Evolutionary conservation across 2,797 vertebrate genomes (phyloP), one percentile per base, ranked within the genome.

Genomic region (Myotis findleyi): DNA sequence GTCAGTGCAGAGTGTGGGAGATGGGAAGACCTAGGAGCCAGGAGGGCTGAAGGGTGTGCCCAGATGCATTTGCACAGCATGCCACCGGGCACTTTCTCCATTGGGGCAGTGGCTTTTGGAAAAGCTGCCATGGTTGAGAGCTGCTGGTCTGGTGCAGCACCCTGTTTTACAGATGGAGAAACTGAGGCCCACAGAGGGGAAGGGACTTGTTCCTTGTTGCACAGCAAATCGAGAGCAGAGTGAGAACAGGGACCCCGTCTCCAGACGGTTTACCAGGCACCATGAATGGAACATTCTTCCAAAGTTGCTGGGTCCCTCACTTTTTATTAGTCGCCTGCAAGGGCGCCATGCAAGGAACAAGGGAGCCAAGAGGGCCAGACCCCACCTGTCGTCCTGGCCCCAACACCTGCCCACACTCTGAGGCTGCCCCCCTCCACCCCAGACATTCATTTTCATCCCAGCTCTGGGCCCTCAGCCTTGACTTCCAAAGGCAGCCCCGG

Each of bases 81-180:
- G 2, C 7, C 11, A 10, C 20, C 11, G 3, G 33, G 25, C 7
- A 8, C 1, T 44, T 13, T 27, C 66, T 27, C 7, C 2, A 11
- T 8, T 9, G 23, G 30, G 80, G 16, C 3, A 38, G 13, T 30
- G 66, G 38, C 47, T 33, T 68, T 59, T 4, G 66, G 49, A 20
- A 36, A 33, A 36, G n/a, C 18, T 14, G 68, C 49, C 8, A 1
- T 13, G 9, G 73, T 12, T 13, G 23, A 76, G 30, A 77, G 64
- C n/a, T 18, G 3, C 41, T n/a, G 72, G 12, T 64, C 41, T 64
- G 13, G 11, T 30, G 38, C 12, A 47, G 36, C 0, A 2, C 6
- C 21, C 14, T 5, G 6, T 41, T 86, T 59, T 47, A 9, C 4
- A 36, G 27, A 41, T 25, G 21, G 59, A 76, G 69, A 69, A 72